phyloP scores from a whole-genome alignment of 2,113 vertebrate genomes.

The Climacteris rufus region DNA sequence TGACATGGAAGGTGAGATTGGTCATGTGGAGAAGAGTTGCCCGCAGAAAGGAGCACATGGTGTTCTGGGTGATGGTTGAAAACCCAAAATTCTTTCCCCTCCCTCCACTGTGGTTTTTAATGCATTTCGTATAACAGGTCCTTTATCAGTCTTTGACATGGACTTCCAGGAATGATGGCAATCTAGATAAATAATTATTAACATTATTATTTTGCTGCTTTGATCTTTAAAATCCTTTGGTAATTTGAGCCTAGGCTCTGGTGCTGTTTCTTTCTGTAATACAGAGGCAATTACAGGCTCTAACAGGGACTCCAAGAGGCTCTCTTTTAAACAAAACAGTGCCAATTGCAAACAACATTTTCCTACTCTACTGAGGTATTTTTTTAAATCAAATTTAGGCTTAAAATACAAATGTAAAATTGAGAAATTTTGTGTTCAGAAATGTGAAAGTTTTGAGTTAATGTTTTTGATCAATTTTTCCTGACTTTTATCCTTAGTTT shows the following conservation, averaged over 20 bases:
- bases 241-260: not conserved
- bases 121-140: not conserved
- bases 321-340: not conserved
- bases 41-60: fast-evolving
- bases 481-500: not conserved
- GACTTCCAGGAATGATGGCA: not conserved
- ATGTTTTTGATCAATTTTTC: not conserved
- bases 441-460: not conserved
- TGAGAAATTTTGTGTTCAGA: not conserved
- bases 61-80: fast-evolving
- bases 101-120: not conserved
- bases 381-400: not conserved
- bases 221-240: not conserved
- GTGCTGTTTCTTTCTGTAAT: not conserved
- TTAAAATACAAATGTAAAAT: not conserved
- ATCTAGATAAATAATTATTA: not conserved
- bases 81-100: not conserved
- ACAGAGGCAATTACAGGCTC: not conserved
- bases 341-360: not conserved
- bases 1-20: not conserved
- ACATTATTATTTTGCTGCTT: not conserved
- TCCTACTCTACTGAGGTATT: not conserved
- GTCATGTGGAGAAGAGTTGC: not conserved
- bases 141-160: not conserved
- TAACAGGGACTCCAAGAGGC: not conserved